Evolutionary conservation across 2,113 vertebrate species (phyloP).

Genomic region (Clupea harengus): DNA sequence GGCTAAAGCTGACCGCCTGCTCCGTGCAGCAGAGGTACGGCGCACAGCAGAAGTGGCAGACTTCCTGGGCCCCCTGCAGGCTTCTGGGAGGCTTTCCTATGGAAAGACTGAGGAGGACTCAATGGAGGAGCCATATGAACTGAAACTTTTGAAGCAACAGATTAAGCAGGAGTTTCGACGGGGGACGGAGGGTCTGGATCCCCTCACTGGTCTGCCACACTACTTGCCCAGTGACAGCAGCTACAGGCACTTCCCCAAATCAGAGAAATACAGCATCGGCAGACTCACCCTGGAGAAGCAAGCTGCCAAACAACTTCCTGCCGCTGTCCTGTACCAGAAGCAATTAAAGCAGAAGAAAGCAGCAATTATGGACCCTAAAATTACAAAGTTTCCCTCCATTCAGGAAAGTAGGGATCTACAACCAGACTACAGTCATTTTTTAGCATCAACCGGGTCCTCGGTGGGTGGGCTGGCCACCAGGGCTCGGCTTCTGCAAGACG

Average conservation of each 20-base stretch:
- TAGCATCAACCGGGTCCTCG: slow-evolving; percentile 86
- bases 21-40: slow-evolving; percentile 83
- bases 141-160: slow-evolving; percentile 96
- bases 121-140: slow-evolving; percentile 97
- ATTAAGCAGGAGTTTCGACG: slow-evolving; percentile 98
- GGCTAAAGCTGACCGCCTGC: slow-evolving; percentile 88
- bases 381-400: slow-evolving; percentile 95
- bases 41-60: slow-evolving; percentile 84
- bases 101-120: slow-evolving; percentile 93
- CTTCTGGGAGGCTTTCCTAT: slow-evolving; percentile 81
- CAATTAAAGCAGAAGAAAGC: slow-evolving; percentile 96
- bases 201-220: slow-evolving; percentile 85
- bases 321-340: slow-evolving; percentile 95
- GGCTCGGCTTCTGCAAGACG: slow-evolving; percentile 93
- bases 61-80: slow-evolving; percentile 58
- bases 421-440: slow-evolving; percentile 88
- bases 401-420: slow-evolving; percentile 94
- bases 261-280: slow-evolving; percentile 97
- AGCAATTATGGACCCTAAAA: slow-evolving; percentile 87
- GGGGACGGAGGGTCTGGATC: slow-evolving; percentile 89
- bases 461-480: slow-evolving; percentile 86
- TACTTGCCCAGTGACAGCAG: slow-evolving; percentile 87
- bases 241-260: slow-evolving; percentile 93
- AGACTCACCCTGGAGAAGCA: slow-evolving; percentile 97
- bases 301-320: slow-evolving; percentile 94